Evolutionary conservation across 2,888 invertebrate genomes (phyloP).

Genomic region (Carabus problematicus): DNA sequence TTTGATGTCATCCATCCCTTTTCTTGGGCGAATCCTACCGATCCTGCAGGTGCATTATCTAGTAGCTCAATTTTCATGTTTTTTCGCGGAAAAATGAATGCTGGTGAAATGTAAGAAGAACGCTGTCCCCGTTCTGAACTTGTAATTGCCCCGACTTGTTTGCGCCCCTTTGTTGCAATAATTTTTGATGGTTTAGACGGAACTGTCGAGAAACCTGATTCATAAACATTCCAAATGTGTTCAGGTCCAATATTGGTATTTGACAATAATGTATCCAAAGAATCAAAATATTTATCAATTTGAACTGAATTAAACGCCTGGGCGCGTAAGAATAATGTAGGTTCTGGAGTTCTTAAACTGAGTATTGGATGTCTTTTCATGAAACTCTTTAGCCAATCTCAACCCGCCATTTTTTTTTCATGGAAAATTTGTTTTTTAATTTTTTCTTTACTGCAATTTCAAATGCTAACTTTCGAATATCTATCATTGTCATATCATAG

Average conservation of each 20-base stretch:
- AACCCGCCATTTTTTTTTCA: no score
- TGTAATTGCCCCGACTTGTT: not conserved
- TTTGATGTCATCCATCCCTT: conserved; percentile 44
- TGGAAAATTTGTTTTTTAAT: no score
- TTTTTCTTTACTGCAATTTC: no score
- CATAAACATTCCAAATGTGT: not conserved
- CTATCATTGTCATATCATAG: no score
- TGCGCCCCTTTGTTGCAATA: not conserved
- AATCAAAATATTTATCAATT: not conserved
- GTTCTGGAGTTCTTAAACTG: not conserved
- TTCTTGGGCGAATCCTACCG: conserved; percentile 20
- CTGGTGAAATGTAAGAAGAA: conserved; percentile 27
- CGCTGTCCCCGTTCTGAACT: not conserved
- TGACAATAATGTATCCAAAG: not conserved
- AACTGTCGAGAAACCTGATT: not conserved
- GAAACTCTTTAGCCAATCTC: no score
- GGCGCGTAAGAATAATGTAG: not conserved
- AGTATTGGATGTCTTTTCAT: no score
- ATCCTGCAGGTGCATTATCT: conserved; percentile 21
- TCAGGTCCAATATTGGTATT: not conserved
- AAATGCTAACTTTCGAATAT: no score
- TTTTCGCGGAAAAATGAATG: conserved; percentile 34
- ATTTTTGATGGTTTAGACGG: not conserved
- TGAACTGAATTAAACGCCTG: not conserved
- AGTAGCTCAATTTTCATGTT: conserved; percentile 14